phyloP scores from a whole-genome alignment of 2,113 vertebrate genomes.

The Gymnobelideus leadbeateri region DNA sequence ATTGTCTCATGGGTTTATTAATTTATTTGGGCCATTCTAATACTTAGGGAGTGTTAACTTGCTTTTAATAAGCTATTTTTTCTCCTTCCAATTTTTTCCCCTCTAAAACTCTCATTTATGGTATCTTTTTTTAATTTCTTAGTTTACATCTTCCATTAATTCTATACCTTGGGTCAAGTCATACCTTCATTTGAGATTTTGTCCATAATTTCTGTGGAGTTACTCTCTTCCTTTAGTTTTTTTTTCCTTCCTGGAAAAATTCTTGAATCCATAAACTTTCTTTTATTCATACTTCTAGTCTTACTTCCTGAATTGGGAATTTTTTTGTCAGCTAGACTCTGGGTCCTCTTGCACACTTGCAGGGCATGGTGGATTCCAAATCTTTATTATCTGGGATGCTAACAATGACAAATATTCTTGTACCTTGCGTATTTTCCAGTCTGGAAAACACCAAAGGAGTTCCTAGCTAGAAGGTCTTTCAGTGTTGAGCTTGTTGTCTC shows the following conservation, averaged over 20 bases:
- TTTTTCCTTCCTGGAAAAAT: neutral
- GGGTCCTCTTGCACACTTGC: neutral
- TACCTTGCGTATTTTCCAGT: neutral
- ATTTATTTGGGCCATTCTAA: neutral
- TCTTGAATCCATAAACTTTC: neutral
- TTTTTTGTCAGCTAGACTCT: neutral
- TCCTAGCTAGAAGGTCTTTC: neutral
- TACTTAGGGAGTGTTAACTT: neutral
- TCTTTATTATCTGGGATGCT: neutral
- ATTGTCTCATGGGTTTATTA: neutral
- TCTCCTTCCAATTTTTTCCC: neutral
- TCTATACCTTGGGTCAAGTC: neutral
- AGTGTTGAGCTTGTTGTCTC: neutral
- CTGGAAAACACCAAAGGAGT: neutral
- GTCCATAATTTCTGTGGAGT: neutral
- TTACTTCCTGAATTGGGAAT: neutral
- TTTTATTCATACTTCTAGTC: neutral
- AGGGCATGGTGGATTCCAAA: neutral
- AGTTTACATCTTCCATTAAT: neutral
- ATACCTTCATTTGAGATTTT: neutral
- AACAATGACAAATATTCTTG: neutral
- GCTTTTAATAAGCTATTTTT: neutral
- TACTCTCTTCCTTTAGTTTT: neutral
- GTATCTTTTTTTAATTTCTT: neutral
- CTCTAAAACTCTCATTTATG: neutral